Percentiles rank a stretch among this genome's conserved stretches.
These are phyloP conservation scores for Loxodonta africana DNA, from an alignment of 2,113 vertebrate genomes.

Conservation along the genomic window DNA sequence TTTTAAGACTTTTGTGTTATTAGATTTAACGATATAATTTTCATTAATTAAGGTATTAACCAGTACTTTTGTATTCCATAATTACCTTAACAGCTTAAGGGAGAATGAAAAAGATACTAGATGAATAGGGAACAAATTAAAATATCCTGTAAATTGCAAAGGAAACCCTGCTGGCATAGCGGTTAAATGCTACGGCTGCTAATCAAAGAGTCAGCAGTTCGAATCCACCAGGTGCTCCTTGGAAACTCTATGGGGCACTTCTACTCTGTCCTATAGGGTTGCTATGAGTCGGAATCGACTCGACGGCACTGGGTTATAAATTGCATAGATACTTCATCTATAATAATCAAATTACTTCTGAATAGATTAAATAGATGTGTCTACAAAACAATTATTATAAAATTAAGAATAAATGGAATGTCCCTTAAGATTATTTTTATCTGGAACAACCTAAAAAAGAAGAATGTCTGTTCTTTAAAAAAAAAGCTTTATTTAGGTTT, in stretches of 20 bases:
- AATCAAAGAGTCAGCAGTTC: no score
- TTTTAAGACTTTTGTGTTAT: constrained; percentile 40
- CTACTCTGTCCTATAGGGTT: no score
- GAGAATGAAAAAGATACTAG: constrained; percentile 53
- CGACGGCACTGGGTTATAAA: background rate
- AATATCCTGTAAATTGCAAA: background rate
- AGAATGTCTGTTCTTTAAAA: background rate
- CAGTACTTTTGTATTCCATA: background rate
- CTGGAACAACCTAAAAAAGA: background rate
- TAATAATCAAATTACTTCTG: background rate
- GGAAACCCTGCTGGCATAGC: no score
- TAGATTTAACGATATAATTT: constrained; percentile 67
- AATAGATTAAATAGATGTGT: background rate
- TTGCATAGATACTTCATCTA: background rate
- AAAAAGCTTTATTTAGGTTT: background rate
- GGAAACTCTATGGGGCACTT: no score
- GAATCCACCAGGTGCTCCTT: no score
- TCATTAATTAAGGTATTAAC: constrained; percentile 68
- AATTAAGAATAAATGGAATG: background rate
- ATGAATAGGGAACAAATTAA: constrained; percentile 36
- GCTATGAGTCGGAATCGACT: no score
- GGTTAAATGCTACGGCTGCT: no score
- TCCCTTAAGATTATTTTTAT: constrained; percentile 21
- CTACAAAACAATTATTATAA: background rate
- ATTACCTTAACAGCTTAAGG: constrained; percentile 63